Evolutionary conservation across 2,888 invertebrate species (phyloP), one percentile per base, ranked within the genome.

Genomic region (Drosophila yooni): DNA sequence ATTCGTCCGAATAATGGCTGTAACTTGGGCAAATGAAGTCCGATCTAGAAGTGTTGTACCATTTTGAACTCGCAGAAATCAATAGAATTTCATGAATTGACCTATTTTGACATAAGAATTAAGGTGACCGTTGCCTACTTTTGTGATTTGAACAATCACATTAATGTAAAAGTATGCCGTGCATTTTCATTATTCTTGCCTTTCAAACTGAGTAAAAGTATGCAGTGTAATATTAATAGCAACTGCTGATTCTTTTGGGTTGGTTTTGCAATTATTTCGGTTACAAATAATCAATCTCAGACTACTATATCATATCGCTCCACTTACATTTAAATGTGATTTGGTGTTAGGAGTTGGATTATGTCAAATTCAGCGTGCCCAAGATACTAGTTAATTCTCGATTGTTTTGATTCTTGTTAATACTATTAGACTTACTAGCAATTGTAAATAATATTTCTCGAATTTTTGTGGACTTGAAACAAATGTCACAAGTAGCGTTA

Each of bases 151-250:
- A 29, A 18, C 15, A 21, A 15, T 2, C 21, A 3, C 31, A 43
- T 31, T 43, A 40, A 43, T 57, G 13, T 43, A 43, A 43, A 57
- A 43, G 31, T 43, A 57, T 57, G 31, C 21, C 40, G 6, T 18
- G 51, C n/a, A 51, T 51, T 51, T 51, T 51, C 46, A 51, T 51
- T 51, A 29, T 51, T 51, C 27, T 29, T 51, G 43, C 31, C 29
- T 18, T 29, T 57, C 13, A 21, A 31, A 21, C 43, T 21, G 21
- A 57, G 57, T 25, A 43, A 57, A 57, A 57, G 43, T 57, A 57
- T 57, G 57, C 57, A 43, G 57, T 21, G 43, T n/a, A 40, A 31
- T 21, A 31, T 18, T 25, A 15, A 33, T 33, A 33, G 0, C 11
- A 33, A 33, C 3, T 33, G 10, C 33, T 33, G 3, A 33, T 33